These are phyloP conservation scores for Lophius piscatorius DNA, from an alignment of 2,113 vertebrate species.

Conservation along the genomic window DNA sequence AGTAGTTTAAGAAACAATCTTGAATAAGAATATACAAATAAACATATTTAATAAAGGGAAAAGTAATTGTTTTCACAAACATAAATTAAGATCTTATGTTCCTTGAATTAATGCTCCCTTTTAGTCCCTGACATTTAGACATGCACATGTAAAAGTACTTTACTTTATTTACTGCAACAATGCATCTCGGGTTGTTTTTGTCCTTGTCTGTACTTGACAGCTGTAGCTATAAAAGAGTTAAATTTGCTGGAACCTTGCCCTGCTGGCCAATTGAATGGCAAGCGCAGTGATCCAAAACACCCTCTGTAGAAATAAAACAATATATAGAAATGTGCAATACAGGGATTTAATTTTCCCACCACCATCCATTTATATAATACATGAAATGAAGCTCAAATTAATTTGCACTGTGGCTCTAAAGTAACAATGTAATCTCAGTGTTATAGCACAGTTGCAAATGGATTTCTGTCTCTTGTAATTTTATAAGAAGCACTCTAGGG, in stretches of 20 bases:
- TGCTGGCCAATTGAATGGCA: constrained; percentile 67
- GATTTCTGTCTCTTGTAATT: constrained; percentile 86
- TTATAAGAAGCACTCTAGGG: constrained; percentile 81
- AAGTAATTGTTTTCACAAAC: constrained; percentile 16
- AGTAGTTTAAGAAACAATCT: background rate
- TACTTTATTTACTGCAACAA: constrained; percentile 33
- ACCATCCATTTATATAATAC: constrained; percentile 84
- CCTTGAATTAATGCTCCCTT: constrained; percentile 5
- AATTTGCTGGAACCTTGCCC: constrained; percentile 67
- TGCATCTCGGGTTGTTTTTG: constrained; percentile 47
- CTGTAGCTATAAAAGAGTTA: constrained; percentile 63
- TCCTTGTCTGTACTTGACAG: constrained; percentile 55
- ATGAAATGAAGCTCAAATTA: constrained; percentile 85
- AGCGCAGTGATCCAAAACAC: constrained; percentile 74
- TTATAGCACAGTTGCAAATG: constrained; percentile 84
- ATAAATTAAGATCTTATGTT: background rate
- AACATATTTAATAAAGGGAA: constrained; percentile 2
- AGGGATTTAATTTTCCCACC: constrained; percentile 81
- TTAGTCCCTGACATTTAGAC: constrained; percentile 9
- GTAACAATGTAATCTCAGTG: constrained; percentile 85
- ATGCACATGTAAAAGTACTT: constrained; percentile 5
- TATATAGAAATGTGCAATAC: constrained; percentile 82
- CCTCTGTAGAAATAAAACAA: constrained; percentile 80
- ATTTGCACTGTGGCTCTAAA: constrained; percentile 81
- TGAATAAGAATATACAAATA: too few relatives aligned